Evolutionary conservation across 2,888 invertebrate species (phyloP), one percentile per base, ranked within the genome.

Genomic region (Tipula confusa): DNA sequence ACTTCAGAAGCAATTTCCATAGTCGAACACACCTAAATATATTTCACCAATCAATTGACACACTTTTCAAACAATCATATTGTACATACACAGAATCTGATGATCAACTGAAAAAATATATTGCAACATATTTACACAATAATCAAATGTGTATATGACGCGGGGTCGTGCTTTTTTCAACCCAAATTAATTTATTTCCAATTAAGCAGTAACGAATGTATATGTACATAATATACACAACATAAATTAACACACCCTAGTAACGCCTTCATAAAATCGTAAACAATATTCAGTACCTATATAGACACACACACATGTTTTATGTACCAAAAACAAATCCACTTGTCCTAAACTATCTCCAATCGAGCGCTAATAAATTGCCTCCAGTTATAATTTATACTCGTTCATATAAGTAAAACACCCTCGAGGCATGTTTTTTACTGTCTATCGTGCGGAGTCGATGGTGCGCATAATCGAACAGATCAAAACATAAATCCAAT

Each of bases 161-260:
- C 24, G 64, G 64, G 64, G 64, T 64, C 64, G 64, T 64, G 64
- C 24, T 64, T 64, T 43, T 64, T 64, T 64, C 2, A 64, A 64
- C 64, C 64, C 64, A 64, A 64, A 64, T 64, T 64, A 64, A 64
- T 64, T 64, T 64, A 64, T 64, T 64, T 64, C 24, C 9, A 64
- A 64, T 64, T 64, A 64, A 64, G 24, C 64, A 24, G 64, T 64
- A 64, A 64, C 64, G 24, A 64, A 64, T n/a, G 43, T 43, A 2
- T 7, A 31, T 31, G 7, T 31, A 31, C 31, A 31, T 31, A 31
- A 31, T 31, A 31, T 43, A 43, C n/a, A 15, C 43, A 43, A 43
- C 43, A 43, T 43, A 43, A n/a, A 43, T n/a, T 15, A 43, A 43
- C 64, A 64, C 64, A 64, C 64, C 64, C 24, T 64, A 18, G 24